A percentile compares a stretch with the other conserved stretches of the same genome.
phyloP scores from a whole-genome alignment of 2,113 vertebrate genomes.

The Caranx ignobilis region DNA sequence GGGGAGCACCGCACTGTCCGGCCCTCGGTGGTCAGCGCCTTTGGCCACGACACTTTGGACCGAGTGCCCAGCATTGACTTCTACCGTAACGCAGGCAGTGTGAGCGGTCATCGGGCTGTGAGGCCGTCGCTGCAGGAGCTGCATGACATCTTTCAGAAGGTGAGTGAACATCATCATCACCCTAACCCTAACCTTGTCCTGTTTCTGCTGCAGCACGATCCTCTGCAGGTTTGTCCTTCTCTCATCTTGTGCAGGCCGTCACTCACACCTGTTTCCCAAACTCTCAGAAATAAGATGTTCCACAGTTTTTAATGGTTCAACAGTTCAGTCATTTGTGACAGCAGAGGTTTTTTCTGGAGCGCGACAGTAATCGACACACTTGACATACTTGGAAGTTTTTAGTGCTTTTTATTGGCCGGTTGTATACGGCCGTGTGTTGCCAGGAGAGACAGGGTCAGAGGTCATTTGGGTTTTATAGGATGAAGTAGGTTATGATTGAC shows the following conservation, averaged over 20 bases:
- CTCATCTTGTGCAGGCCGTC: slow-evolving; percentile 16
- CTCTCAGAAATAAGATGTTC: background rate
- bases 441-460: slow-evolving; percentile 37
- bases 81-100: slow-evolving; percentile 93
- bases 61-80: slow-evolving; percentile 94
- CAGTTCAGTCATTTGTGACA: background rate
- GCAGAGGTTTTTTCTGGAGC: slow-evolving; percentile 13
- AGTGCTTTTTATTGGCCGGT: slow-evolving; percentile 49
- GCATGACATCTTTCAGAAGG: slow-evolving; percentile 94
- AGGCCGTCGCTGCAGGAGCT: slow-evolving; percentile 96
- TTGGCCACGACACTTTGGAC: slow-evolving; percentile 96
- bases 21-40: slow-evolving; percentile 89
- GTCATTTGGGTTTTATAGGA: slow-evolving; percentile 52
- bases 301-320: slow-evolving; percentile 31
- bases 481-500: slow-evolving; percentile 21
- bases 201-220: background rate
- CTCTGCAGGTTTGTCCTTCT: slow-evolving; percentile 24
- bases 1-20: slow-evolving; percentile 83
- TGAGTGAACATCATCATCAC: slow-evolving; percentile 76
- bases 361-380: slow-evolving; percentile 10
- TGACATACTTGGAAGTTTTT: slow-evolving; percentile 38
- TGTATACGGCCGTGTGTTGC: slow-evolving; percentile 41
- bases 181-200: background rate
- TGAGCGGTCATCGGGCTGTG: slow-evolving; percentile 90
- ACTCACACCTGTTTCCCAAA: background rate